These are phyloP conservation scores for Prionace glauca DNA, from an alignment of 2,797 vertebrate genomes.

Conservation along the genomic window DNA sequence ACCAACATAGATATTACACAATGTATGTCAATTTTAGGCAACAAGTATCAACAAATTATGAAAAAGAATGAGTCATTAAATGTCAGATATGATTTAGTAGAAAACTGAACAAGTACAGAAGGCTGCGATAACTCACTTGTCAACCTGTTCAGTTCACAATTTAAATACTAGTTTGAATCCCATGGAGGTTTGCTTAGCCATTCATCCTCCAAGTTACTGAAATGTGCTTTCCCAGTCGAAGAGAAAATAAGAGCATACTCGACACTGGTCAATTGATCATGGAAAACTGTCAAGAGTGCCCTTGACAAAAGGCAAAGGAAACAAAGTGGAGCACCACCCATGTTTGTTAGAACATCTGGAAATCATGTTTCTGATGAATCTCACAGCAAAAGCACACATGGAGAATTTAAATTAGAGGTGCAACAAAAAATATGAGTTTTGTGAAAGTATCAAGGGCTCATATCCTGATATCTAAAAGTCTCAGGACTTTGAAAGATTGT, in stretches of 20 bases:
- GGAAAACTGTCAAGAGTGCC: neutral
- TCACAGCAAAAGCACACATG: neutral
- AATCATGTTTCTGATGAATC: neutral
- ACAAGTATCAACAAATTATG: neutral
- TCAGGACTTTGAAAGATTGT: neutral
- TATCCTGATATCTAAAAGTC: neutral
- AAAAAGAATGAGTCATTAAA: neutral
- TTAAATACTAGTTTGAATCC: neutral
- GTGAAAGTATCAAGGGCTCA: neutral
- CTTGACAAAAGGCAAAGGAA: neutral
- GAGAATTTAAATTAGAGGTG: neutral
- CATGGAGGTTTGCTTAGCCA: neutral
- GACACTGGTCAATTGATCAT: neutral
- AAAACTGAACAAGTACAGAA: neutral
- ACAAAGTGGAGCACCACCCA: neutral
- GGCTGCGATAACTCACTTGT: neutral
- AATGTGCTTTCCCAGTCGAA: neutral
- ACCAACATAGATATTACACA: neutral
- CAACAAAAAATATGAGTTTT: neutral
- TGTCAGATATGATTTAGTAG: neutral
- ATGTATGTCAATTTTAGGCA: neutral
- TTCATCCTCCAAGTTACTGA: neutral
- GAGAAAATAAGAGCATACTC: too few species aligned
- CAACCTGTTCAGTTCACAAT: neutral
- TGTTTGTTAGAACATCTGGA: neutral